These are phyloP conservation scores for Drosophila kepulauana DNA, from an alignment of 1,140 invertebrate genomes.

Conservation along the genomic window DNA sequence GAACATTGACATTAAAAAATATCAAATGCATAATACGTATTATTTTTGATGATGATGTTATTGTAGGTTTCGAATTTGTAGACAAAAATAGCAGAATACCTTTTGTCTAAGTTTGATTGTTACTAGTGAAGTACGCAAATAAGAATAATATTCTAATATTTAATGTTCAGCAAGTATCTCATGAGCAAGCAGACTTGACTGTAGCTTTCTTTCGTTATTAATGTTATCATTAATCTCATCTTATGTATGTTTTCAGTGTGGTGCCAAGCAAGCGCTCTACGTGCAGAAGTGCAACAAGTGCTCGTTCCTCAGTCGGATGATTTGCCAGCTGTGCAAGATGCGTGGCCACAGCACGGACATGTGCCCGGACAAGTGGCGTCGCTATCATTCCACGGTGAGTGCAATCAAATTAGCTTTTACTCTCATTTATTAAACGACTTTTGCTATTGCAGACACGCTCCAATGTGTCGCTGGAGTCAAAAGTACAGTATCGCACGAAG, in stretches of 20 bases:
- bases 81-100: too few relatives aligned
- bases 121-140: too few relatives aligned
- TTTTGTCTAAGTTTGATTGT: too few relatives aligned
- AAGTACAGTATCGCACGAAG: constrained; percentile 83
- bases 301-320: constrained; percentile 85
- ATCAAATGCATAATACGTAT: too few relatives aligned
- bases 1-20: too few relatives aligned
- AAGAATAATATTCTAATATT: too few relatives aligned
- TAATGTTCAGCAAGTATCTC: too few relatives aligned
- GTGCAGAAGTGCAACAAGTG: constrained; percentile 88
- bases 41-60: too few relatives aligned
- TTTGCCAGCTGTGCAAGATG: constrained; percentile 87
- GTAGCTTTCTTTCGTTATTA: too few relatives aligned
- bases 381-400: constrained; percentile 89
- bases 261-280: constrained; percentile 86
- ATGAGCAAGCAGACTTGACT: too few relatives aligned
- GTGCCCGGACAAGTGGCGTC: constrained; percentile 90
- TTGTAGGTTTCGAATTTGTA: too few relatives aligned
- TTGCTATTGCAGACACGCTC: constrained; percentile 79
- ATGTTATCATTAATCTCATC: neutral
- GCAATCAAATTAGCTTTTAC: neutral
- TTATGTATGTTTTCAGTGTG: constrained; percentile 86
- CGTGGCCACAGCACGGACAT: constrained; percentile 86
- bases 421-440: neutral
- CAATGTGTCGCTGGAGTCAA: constrained; percentile 80